Percentiles rank a stretch among this genome's conserved stretches.
Conservation (phyloP, 2,888 invertebrate species). For the Chrysodeixis includens region DNA sequence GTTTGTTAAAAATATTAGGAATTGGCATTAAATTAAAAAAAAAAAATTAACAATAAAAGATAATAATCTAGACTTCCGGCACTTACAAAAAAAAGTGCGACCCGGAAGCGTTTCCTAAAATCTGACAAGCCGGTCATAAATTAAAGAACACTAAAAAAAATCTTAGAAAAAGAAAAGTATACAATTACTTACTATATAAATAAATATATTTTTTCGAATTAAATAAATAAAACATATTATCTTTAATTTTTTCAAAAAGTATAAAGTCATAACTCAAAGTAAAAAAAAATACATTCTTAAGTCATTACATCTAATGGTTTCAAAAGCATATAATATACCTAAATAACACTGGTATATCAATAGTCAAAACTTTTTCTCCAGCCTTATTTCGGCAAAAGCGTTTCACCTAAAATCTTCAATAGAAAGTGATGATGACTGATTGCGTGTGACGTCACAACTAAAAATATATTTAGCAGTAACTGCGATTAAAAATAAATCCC, state of each 20-base stretch:
- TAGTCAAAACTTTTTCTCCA: constrained; percentile 35
- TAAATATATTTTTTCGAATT: not conserved
- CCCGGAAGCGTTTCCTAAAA: no score
- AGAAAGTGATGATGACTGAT: constrained; percentile 43
- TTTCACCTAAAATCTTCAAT: constrained; percentile 25
- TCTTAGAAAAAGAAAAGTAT: no score
- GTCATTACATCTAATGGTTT: constrained; percentile 21
- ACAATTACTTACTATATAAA: no score
- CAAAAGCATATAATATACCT: constrained; percentile 22
- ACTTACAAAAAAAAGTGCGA: not conserved
- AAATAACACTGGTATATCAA: constrained; percentile 31
- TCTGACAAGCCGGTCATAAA: no score
- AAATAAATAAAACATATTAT: no score
- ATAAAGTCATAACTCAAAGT: constrained; percentile 35
- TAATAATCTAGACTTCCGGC: no score
- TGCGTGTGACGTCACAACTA: constrained; percentile 42
- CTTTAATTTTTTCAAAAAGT: no score
- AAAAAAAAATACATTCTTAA: constrained; percentile 37
- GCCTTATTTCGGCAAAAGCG: constrained; percentile 38
- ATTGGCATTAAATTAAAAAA: no score
- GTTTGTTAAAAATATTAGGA: not conserved
- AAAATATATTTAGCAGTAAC: constrained; percentile 39
- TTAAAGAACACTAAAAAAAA: no score
- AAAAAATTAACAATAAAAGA: no score
- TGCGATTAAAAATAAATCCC: constrained; percentile 51